phyloP scores from a whole-genome alignment of 2,113 vertebrate species.

The Colistium nudipinnis region DNA sequence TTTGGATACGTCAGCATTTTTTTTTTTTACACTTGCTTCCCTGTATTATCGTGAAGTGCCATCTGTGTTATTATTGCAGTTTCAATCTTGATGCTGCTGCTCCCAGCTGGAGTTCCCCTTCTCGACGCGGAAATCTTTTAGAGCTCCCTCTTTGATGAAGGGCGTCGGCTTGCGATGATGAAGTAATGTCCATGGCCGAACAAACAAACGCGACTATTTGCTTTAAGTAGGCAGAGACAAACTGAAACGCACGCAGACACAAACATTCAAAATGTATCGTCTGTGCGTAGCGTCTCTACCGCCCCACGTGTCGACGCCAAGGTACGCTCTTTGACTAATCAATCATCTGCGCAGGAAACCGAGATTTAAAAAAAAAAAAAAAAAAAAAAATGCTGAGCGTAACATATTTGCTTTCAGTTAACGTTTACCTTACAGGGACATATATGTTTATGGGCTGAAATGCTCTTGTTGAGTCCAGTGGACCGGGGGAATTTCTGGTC shows the following conservation, averaged over 20 bases:
- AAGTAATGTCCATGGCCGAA: constrained; percentile 67
- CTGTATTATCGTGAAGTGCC: constrained; percentile 23
- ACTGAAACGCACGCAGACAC: constrained; percentile 17
- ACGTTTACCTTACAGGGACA: constrained; percentile 80
- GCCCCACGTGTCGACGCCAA: constrained; percentile 27
- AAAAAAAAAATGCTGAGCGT: constrained; percentile 44
- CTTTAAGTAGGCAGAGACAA: constrained; percentile 36
- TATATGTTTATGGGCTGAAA: constrained; percentile 80
- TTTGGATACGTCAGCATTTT: constrained; percentile 17
- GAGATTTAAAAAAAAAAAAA: constrained; percentile 68
- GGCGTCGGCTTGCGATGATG: constrained; percentile 65
- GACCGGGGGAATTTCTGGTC: constrained; percentile 69
- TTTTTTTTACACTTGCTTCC: constrained; percentile 11
- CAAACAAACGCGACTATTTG: constrained; percentile 69
- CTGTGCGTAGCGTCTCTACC: constrained; percentile 35
- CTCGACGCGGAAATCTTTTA: constrained; percentile 47
- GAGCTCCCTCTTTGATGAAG: constrained; percentile 64
- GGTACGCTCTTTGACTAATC: constrained; percentile 60
- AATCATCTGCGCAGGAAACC: constrained; percentile 66
- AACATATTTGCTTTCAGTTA: constrained; percentile 70
- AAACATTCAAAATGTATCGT: constrained; percentile 26
- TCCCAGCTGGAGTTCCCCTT: constrained; percentile 70
- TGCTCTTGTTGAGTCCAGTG: constrained; percentile 58
- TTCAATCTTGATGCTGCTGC: constrained; percentile 34
- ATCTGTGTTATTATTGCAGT: constrained; percentile 46